Evolutionary conservation across 2,888 invertebrate species (phyloP).

Genomic region (Pharmacophagus antenor): DNA sequence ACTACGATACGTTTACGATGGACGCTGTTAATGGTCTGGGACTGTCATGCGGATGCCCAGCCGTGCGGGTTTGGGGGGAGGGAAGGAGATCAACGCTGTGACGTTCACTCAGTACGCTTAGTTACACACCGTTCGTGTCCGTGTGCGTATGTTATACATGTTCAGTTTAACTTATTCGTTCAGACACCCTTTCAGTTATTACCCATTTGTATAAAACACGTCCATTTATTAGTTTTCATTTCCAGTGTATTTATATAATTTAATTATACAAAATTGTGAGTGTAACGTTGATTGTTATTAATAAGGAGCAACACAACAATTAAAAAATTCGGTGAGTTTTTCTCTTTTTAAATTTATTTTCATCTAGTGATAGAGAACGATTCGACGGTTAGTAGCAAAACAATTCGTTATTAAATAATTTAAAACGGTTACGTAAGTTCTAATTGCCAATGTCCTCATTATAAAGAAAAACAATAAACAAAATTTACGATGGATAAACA

Average conservation of each 20-base stretch:
- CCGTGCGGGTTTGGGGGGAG: neutral
- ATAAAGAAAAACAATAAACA: too few relatives aligned
- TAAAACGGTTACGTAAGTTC: neutral
- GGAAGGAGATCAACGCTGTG: constrained; percentile 49
- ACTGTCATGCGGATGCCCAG: neutral
- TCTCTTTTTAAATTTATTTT: constrained; percentile 29
- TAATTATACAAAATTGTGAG: too few relatives aligned
- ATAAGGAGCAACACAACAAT: constrained; percentile 32
- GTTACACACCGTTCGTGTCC: constrained; percentile 46
- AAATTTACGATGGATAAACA: too few relatives aligned
- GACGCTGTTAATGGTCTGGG: too few relatives aligned
- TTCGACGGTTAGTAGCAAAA: neutral
- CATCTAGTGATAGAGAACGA: neutral
- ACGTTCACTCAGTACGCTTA: constrained; percentile 37
- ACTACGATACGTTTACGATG: neutral
- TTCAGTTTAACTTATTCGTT: constrained; percentile 32
- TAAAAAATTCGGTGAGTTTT: constrained; percentile 51
- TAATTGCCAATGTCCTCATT: neutral
- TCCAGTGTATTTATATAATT: too few relatives aligned
- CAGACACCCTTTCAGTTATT: constrained; percentile 28
- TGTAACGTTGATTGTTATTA: constrained; percentile 51
- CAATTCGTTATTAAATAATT: constrained; percentile 2
- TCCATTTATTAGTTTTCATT: constrained; percentile 68
- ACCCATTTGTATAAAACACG: constrained; percentile 39
- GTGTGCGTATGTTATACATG: neutral